Evolutionary conservation across 2,888 invertebrate genomes (phyloP).

Genomic region (Rhogogaster chlorosoma): DNA sequence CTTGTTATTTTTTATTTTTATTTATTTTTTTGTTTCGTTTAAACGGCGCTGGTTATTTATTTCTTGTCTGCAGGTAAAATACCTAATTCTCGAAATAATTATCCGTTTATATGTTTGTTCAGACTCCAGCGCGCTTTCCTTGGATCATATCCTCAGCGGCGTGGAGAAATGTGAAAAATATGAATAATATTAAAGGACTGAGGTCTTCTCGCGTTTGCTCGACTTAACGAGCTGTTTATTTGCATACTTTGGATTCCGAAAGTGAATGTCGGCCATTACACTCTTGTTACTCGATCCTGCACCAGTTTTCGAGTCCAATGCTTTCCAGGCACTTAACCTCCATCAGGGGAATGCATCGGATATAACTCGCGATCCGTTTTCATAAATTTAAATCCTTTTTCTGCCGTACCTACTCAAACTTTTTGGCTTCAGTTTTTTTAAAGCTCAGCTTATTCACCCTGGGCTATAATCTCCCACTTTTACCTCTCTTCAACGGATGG

Average conservation of each 20-base stretch:
- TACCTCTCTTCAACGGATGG: background rate
- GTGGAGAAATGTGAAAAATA: conserved; percentile 7
- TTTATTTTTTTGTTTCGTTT: background rate
- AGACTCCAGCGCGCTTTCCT: background rate
- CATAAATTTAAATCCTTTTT: conserved; percentile 9
- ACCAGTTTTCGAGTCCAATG: background rate
- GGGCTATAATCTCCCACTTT: background rate
- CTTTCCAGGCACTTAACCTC: background rate
- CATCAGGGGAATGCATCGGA: conserved; percentile 12
- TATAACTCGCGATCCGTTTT: conserved; percentile 41
- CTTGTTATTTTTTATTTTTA: background rate
- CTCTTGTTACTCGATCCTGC: background rate
- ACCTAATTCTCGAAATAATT: conserved; percentile 14
- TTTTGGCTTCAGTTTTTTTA: background rate
- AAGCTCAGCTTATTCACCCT: background rate
- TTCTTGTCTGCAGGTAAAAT: background rate
- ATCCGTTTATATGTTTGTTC: conserved; percentile 23
- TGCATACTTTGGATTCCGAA: conserved; percentile 21
- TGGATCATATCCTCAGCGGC: background rate
- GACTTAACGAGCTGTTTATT: conserved; percentile 43
- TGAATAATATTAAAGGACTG: background rate
- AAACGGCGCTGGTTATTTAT: background rate
- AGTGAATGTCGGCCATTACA: conserved; percentile 20
- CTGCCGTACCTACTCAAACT: background rate
- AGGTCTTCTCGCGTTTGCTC: background rate